Evolutionary conservation across 2,888 invertebrate species (phyloP), one percentile per base, ranked within the genome.

Genomic region (Charanyca ferruginea): DNA sequence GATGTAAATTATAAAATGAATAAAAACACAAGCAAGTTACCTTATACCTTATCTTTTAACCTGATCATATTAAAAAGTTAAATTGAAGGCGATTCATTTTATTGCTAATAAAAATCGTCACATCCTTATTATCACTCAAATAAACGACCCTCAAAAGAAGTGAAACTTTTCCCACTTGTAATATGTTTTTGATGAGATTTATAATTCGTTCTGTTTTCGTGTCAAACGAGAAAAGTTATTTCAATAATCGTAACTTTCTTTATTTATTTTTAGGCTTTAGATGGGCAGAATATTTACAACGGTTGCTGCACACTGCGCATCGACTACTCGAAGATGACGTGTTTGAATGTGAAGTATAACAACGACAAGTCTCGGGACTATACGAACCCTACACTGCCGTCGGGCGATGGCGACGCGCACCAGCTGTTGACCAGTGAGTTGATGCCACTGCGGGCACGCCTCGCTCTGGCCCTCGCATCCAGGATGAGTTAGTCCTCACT

Each of bases 341-440:
- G 98, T 86, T 96, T 99, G 87, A 99, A 99, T 96, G 99, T 99
- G 84, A 99, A 99, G 94, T 99, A 99, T 96, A 99, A 99, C 96
- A 99, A 99, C 96, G 99, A 99, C 96, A 99, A 99, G 96, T 99
- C 99, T 73, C 97, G 99, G 73, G 99, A 99, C 96, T 99, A 99
- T 96, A 99, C 99, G 85, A 99, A 99, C 96, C 99, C 99, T 59
- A 98, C 98, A 91, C 97, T 99, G 91, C 99, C 99, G 7, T 98
- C 98, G 60, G 99, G 99, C 58, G 99, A 99, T 83, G 96, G 96
- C 25, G 96, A 96, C 77, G 92, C 94, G 59, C 96, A 96, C 87
- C 96, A 96, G 84, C 96, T 96, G 87, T 95, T 97, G 85, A 97
- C 97, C 89, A 95, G 95, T 94, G 97, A 97, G 93, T 96, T 97